Evolutionary conservation across 2,797 vertebrate species (phyloP), one percentile per base, ranked within the genome.

Genomic region (Dermochelys coriacea): DNA sequence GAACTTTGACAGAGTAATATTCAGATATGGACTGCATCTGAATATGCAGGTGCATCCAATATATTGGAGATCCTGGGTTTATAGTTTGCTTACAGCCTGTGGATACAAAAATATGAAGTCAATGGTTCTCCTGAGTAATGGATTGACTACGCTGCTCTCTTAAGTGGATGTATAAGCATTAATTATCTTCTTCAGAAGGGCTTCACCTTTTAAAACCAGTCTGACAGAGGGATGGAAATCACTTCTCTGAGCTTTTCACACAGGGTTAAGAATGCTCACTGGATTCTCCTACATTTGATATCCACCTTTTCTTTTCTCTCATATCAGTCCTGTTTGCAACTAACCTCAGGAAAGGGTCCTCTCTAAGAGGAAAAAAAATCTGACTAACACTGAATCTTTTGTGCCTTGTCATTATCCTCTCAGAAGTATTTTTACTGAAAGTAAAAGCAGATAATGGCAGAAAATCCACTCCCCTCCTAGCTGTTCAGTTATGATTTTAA

Each of bases 191-290:
- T 74, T 27, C 64, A 82, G 80, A 93, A 94, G n/a, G 51, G 14
- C 41, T 96, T 93, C 50, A 64, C 23, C 84, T 91, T n/a, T 88
- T 96, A 87, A 93, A 94, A 89, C n/a, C 6, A 85, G 45, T 15
- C 71, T 57, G 84, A 45, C 49, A 87, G 55, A 74, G 91, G 91
- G 85, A 37, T 55, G 5, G 41, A 1, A 21, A 41, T n/a, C 79
- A 79, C 37, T 31, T 59, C 50, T 80, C 57, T 21, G 29, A 15
- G 23, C 27, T 31, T 64, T 64, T 59, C n/a, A 27, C 41, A 12
- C 16, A 34, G 21, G 52, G 52, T 15, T 85, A 47, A 34, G 25
- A 41, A 84, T 41, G n/a, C 49, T 50, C 61, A 47, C 7, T 77
- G 45, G 41, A 77, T 29, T 47, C 45, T 49, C 45, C 31, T 29